phyloP scores from a whole-genome alignment of 1,140 invertebrate genomes.

The Cyrtorhinus lividipennis region DNA sequence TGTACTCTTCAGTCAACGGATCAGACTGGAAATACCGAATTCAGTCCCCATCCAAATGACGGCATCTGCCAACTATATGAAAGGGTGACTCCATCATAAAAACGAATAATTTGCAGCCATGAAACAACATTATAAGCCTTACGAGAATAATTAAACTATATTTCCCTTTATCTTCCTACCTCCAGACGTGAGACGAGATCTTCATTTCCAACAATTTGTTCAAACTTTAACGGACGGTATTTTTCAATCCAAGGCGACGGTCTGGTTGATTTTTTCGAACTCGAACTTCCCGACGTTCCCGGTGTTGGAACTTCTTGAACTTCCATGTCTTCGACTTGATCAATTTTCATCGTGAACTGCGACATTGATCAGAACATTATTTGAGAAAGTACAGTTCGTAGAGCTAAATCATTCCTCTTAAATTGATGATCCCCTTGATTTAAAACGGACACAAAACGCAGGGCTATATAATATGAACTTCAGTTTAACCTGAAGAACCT shows the following conservation, averaged over 20 bases:
- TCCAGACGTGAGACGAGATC: slow-evolving; percentile 78
- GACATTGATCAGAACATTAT: no score
- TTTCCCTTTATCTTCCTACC: neutral
- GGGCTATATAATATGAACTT: no score
- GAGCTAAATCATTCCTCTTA: no score
- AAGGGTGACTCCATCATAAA: no score
- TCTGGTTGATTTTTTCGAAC: neutral
- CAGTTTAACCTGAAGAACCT: no score
- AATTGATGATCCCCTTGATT: no score
- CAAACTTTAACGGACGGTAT: slow-evolving; percentile 77
- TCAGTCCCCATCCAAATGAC: no score
- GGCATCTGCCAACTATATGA: no score
- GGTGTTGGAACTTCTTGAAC: neutral
- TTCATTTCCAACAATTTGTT: slow-evolving; percentile 92
- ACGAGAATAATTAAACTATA: neutral
- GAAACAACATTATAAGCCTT: neutral
- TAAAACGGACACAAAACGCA: no score
- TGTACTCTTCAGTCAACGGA: neutral
- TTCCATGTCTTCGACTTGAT: slow-evolving; percentile 6
- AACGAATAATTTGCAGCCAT: neutral
- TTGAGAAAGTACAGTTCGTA: no score
- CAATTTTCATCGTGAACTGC: no score
- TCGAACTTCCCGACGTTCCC: neutral
- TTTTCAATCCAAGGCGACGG: slow-evolving; percentile 78
- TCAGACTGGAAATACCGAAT: no score